phyloP scores from a whole-genome alignment of 1,140 invertebrate species.

The Macrobrachium rosenbergii region DNA sequence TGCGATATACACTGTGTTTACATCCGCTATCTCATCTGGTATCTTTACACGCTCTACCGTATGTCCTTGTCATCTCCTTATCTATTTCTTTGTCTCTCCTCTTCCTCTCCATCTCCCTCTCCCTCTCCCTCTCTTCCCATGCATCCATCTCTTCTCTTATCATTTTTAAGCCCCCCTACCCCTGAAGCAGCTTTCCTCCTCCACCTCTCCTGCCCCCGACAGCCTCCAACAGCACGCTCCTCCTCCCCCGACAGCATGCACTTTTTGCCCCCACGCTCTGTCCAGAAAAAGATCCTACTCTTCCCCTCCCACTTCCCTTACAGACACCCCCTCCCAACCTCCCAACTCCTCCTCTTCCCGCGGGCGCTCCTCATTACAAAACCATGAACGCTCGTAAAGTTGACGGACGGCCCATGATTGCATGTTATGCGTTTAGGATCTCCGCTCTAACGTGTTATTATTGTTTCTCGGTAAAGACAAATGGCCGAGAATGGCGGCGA shows the following conservation, averaged over 20 bases:
- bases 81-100: not conserved
- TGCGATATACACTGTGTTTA: not conserved
- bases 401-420: constrained; percentile 54
- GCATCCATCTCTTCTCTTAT: not conserved
- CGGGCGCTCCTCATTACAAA: constrained; percentile 36
- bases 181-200: not conserved
- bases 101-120: not conserved
- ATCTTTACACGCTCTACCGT: not conserved
- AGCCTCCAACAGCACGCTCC: too few species aligned
- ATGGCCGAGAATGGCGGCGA: not conserved
- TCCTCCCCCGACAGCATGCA: not conserved
- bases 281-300: not conserved
- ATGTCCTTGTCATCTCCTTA: not conserved
- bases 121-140: not conserved
- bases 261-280: not conserved
- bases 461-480: constrained; percentile 4
- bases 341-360: not conserved
- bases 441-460: constrained; percentile 30
- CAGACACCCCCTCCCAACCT: not conserved
- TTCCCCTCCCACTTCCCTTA: not conserved
- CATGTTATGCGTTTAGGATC: constrained; percentile 52
- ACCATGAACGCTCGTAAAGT: constrained; percentile 55
- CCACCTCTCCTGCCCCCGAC: not conserved
- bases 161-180: not conserved
- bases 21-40: not conserved